These are phyloP conservation scores for Lepus europaeus DNA, from an alignment of 2,113 vertebrate species.

Conservation along the genomic window DNA sequence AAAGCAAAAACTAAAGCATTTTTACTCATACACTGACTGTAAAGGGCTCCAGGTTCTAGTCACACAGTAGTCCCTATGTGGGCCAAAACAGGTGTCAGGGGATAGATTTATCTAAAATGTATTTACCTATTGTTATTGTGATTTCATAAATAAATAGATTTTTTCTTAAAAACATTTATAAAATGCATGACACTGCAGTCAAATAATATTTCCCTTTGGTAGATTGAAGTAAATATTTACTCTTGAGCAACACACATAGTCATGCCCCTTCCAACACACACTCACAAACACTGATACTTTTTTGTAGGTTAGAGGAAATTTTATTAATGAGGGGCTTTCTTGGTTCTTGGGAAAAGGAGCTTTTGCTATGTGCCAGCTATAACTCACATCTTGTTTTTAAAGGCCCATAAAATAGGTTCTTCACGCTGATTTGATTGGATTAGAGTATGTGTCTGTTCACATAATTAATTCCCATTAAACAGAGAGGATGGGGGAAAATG, in stretches of 20 bases:
- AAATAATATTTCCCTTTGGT: constrained; percentile 14
- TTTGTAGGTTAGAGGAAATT: background rate
- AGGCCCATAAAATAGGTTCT: background rate
- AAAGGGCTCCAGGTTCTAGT: background rate
- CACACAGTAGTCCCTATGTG: background rate
- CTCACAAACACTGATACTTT: background rate
- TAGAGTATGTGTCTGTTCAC: background rate
- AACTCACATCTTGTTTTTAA: constrained; percentile 21
- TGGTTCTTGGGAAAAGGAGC: background rate
- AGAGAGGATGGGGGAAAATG: background rate
- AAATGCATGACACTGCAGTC: constrained; percentile 4
- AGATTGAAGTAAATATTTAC: constrained; percentile 36
- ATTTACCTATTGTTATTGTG: background rate
- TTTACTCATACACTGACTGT: background rate
- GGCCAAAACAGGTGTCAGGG: background rate
- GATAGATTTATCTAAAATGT: background rate
- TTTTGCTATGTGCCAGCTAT: background rate
- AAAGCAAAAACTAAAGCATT: background rate
- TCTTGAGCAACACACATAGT: background rate
- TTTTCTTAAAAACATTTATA: constrained; percentile 31
- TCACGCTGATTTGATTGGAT: background rate
- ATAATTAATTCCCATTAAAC: constrained; percentile 9
- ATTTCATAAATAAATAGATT: constrained; percentile 29
- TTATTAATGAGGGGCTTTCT: background rate
- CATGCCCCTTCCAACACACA: background rate